Evolutionary conservation across 2,113 vertebrate species (phyloP).

Genomic region (Plotosus lineatus): DNA sequence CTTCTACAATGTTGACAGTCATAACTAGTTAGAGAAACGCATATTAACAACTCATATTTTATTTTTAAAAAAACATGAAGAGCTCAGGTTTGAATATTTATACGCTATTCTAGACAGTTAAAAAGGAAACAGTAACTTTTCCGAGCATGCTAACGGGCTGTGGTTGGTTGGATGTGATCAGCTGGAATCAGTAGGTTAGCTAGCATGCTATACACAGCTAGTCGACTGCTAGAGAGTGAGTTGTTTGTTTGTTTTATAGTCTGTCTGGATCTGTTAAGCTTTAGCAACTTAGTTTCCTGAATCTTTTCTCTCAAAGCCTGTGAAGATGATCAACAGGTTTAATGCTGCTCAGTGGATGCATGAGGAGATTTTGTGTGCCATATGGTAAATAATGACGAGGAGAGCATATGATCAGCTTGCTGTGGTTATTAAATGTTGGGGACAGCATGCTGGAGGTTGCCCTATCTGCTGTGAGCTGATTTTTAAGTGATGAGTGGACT

Average conservation of each 20-base stretch:
- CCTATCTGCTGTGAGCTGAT: slow-evolving; percentile 34
- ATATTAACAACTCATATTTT: background rate
- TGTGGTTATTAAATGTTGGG: slow-evolving; percentile 24
- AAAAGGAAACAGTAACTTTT: slow-evolving; percentile 28
- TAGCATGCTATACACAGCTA: background rate
- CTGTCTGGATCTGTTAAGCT: background rate
- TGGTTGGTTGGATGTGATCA: background rate
- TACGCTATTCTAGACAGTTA: background rate
- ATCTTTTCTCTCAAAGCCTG: background rate
- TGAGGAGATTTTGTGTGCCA: background rate
- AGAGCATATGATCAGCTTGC: background rate
- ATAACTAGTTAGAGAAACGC: background rate
- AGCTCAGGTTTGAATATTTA: background rate
- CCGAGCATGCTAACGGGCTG: background rate
- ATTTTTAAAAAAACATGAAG: background rate
- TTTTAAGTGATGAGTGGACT: slow-evolving; percentile 42
- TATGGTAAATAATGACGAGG: slow-evolving; percentile 14
- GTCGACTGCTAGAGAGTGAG: too few species aligned
- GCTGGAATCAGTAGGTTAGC: slow-evolving; percentile 16
- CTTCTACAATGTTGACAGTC: background rate
- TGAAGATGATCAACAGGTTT: slow-evolving; percentile 20
- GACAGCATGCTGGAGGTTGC: background rate
- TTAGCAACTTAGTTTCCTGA: background rate
- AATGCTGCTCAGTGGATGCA: background rate
- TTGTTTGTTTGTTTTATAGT: background rate